phyloP scores from a whole-genome alignment of 2,113 vertebrate species.

The Eptesicus fuscus region DNA sequence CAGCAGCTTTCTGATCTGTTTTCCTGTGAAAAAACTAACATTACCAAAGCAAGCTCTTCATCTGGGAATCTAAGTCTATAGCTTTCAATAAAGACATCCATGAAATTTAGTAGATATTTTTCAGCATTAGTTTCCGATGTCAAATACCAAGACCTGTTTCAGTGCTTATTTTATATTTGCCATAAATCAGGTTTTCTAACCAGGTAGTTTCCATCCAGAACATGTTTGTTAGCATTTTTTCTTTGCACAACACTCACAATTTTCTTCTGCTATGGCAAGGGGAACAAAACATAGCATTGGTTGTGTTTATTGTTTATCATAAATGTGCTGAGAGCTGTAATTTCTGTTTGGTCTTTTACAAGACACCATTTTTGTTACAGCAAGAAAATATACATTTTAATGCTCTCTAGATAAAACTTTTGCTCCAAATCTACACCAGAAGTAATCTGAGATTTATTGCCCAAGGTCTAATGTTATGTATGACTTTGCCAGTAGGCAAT shows the following conservation, averaged over 20 bases:
- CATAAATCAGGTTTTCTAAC: slow-evolving; percentile 32
- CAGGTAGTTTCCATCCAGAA: slow-evolving; percentile 10
- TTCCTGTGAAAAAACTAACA: not conserved
- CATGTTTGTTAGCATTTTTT: slow-evolving; percentile 28
- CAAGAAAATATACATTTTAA: slow-evolving; percentile 18
- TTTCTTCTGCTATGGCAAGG: slow-evolving; percentile 5
- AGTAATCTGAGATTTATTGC: slow-evolving; percentile 2
- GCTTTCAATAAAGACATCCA: slow-evolving; percentile 19
- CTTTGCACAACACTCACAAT: not conserved
- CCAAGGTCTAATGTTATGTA: not conserved
- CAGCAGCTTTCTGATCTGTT: not conserved
- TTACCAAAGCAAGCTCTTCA: not conserved
- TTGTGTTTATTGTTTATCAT: slow-evolving; percentile 40
- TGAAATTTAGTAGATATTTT: slow-evolving; percentile 6
- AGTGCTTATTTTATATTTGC: slow-evolving; percentile 32
- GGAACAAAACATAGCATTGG: not conserved
- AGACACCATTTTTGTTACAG: slow-evolving; percentile 31
- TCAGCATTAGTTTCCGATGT: slow-evolving; percentile 18
- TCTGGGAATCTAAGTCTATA: not conserved
- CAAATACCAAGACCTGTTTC: slow-evolving; percentile 14
- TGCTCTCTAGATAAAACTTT: not conserved
- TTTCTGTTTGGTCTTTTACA: slow-evolving; percentile 44
- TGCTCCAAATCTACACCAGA: not conserved
- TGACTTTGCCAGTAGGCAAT: not conserved
- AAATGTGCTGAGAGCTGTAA: slow-evolving; percentile 49